phyloP scores from a whole-genome alignment of 2,797 vertebrate species.

The Argya squamiceps region DNA sequence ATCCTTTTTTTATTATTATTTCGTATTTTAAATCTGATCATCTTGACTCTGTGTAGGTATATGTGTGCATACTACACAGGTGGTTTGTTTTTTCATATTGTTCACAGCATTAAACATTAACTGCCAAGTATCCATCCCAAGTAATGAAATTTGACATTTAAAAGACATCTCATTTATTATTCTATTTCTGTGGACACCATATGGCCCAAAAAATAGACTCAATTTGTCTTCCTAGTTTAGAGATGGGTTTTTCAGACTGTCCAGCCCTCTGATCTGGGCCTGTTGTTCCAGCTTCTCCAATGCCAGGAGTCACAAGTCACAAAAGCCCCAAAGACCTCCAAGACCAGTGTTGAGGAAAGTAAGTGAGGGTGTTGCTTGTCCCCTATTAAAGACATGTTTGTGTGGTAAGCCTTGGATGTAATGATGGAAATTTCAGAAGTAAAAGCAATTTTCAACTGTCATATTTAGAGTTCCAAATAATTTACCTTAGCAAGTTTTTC shows the following conservation, averaged over 20 bases:
- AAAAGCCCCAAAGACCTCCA: not conserved
- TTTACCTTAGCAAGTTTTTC: not conserved
- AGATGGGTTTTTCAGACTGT: not conserved
- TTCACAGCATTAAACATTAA: not conserved
- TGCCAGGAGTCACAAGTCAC: not conserved
- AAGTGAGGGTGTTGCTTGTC: not conserved
- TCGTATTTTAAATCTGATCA: not conserved
- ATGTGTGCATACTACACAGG: not conserved
- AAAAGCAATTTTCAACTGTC: not conserved
- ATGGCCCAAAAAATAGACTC: not conserved
- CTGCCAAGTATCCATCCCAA: not conserved
- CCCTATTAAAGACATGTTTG: rapidly evolving
- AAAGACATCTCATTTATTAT: not conserved
- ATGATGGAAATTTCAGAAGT: not conserved
- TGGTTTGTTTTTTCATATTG: not conserved
- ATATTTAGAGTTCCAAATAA: not conserved
- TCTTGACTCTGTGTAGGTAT: not conserved
- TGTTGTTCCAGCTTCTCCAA: not conserved
- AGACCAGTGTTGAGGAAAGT: not conserved
- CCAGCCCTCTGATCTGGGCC: not conserved
- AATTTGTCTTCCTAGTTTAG: not conserved
- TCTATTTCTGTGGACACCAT: not conserved
- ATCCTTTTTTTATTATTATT: not conserved
- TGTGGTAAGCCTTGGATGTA: not conserved
- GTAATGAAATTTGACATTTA: not conserved